A percentile compares a stretch with the other conserved stretches of the same genome.
Conservation (phyloP, 2,797 vertebrate genomes). For the Pelochelys cantorii region DNA sequence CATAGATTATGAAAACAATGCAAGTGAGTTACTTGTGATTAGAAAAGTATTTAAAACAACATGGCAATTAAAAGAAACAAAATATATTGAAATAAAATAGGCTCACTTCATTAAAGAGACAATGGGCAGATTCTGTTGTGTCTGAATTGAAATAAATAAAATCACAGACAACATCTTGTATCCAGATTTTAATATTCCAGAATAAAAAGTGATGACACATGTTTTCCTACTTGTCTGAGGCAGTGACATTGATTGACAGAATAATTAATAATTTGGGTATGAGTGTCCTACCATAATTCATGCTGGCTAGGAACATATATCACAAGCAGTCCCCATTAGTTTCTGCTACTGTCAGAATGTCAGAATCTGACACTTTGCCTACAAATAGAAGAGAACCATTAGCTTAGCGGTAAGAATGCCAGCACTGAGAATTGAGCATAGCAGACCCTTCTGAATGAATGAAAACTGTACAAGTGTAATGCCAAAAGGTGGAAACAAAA, state of each 20-base stretch:
- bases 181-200: neutral
- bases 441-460: neutral
- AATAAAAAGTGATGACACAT: neutral
- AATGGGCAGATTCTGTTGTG: neutral
- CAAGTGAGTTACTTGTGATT: neutral
- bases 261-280: neutral
- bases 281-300: neutral
- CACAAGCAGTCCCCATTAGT: neutral
- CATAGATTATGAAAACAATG: neutral
- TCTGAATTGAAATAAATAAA: fast-evolving
- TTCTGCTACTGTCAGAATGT: neutral
- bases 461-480: neutral
- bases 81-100: neutral
- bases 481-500: too few relatives aligned
- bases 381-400: neutral
- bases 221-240: fast-evolving
- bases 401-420: neutral
- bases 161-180: neutral
- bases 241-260: neutral
- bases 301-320: neutral
- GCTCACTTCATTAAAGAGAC: neutral
- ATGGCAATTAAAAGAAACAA: neutral
- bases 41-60: neutral
- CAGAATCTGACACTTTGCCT: fast-evolving
- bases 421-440: neutral